phyloP scores from a whole-genome alignment of 2,113 vertebrate species.

The Herpetotheres cachinnans region DNA sequence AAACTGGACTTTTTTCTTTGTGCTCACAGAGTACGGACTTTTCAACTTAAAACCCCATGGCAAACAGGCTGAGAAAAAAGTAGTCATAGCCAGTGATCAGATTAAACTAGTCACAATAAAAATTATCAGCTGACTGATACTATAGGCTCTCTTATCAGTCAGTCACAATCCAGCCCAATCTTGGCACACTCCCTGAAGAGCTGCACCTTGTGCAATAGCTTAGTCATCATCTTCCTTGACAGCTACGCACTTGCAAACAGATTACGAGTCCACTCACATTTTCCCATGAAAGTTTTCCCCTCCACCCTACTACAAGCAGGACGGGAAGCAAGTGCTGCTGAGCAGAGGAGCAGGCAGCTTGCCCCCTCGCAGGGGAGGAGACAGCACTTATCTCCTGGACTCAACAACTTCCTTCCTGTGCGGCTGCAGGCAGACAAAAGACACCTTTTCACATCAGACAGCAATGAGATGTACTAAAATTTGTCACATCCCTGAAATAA shows the following conservation, averaged over 20 bases:
- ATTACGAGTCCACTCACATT: neutral
- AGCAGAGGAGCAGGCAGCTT: neutral
- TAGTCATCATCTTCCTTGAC: constrained; percentile 57
- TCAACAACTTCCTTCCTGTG: constrained; percentile 50
- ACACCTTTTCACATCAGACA: neutral
- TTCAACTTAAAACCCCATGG: neutral
- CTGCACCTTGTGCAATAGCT: constrained; percentile 32
- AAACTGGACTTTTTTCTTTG: neutral
- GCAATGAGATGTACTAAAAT: neutral
- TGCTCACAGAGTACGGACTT: neutral
- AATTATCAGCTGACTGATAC: neutral
- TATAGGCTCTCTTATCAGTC: neutral
- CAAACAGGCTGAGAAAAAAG: neutral
- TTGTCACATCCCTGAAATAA: neutral
- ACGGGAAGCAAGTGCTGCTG: fast-evolving
- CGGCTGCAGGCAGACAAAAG: neutral
- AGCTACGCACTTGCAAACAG: neutral
- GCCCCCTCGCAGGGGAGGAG: neutral
- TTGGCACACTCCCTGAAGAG: neutral
- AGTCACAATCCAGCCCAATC: neutral
- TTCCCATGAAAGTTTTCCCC: neutral
- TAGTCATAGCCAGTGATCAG: neutral
- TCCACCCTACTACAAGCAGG: neutral
- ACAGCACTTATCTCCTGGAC: neutral
- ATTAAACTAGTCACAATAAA: neutral